These are phyloP conservation scores for Chalcis sispes DNA, from an alignment of 2,888 invertebrate genomes.

Conservation along the genomic window DNA sequence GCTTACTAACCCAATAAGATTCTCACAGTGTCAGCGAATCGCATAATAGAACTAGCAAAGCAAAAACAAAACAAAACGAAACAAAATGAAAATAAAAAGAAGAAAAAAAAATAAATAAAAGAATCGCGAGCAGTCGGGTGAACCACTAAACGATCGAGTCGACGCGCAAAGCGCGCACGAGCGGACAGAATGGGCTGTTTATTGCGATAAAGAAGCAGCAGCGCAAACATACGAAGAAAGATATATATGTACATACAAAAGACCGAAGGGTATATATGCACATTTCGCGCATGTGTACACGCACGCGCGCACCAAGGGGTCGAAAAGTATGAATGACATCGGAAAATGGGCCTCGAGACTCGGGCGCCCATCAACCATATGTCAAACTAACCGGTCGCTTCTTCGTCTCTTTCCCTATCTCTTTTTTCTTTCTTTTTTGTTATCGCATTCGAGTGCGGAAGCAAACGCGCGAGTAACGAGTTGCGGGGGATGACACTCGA, in stretches of 20 bases:
- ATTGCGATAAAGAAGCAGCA: slow-evolving; percentile 67
- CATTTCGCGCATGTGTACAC: not conserved
- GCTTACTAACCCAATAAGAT: slow-evolving; percentile 7
- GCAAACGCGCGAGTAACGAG: not conserved
- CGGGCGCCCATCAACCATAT: slow-evolving; percentile 71
- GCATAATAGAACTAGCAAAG: not conserved
- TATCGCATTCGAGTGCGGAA: not conserved
- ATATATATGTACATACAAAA: not conserved
- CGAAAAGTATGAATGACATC: slow-evolving; percentile 39
- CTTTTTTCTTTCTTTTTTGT: not conserved
- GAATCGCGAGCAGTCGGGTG: slow-evolving; percentile 10
- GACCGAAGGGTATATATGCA: not conserved
- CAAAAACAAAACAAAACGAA: slow-evolving; percentile 4
- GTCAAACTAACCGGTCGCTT: slow-evolving; percentile 63
- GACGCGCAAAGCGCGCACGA: slow-evolving; percentile 47
- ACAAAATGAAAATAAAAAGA: not conserved
- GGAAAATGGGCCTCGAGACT: slow-evolving; percentile 56
- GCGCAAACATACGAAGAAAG: slow-evolving; percentile 62
- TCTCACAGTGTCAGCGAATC: slow-evolving; percentile 16
- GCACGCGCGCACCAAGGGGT: not conserved
- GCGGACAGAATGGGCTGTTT: slow-evolving; percentile 60
- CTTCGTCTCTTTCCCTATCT: slow-evolving; percentile 5
- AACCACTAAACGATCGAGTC: slow-evolving; percentile 25
- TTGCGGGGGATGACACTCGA: not conserved
- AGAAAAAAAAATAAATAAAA: slow-evolving; percentile 13